Base-by-base conservation (phyloP, 2,888 invertebrate species). In the Corbicula japonica region DNA sequence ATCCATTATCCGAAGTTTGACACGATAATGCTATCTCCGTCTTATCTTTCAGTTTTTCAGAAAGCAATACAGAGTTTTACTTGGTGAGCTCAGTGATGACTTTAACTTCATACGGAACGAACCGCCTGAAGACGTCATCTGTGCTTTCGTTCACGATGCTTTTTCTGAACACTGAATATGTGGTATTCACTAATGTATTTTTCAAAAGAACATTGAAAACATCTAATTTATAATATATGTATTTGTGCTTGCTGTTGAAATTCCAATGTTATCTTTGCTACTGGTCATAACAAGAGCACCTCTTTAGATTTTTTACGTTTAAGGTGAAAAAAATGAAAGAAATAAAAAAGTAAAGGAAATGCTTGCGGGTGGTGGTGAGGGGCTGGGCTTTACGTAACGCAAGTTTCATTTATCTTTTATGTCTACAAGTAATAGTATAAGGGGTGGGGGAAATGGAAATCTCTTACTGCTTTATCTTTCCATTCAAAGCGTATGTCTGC, bases 21-120 rank as follows among this genome's bases (percentile, higher is more conserved):
- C 18, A 15, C 18, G 2, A 26, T 2, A 23, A 3, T 1, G 18
- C 28, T 30, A 26, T 52, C 52, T 21, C 5, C 26, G 1, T 12
- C 26, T 48, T 48, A 48, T 12, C 8, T 38, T 18, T 38, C 41
- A 38, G 41, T 12, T 38, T 38, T n/a, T 34, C 34, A 35, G 21
- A 56, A 21, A 15, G 18, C 15, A n/a, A 21, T 21, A 21, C 10
- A 21, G 18, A 56, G n/a, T 56, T 34, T 56, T 56, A 34, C 56
- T 56, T 56, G 56, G 56, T 56, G 56, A 56, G 56, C 10, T 56
- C 56, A 0, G 56, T 56, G 23, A 21, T 56, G 21, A 56, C 32
- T 2, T n/a, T 56, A 56, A 32, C 56, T 6, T n/a, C 32, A 10
- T 56, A 56, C 35, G 56, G 35, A 34, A 56, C 15, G 35, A 2